Evolutionary conservation across 2,888 invertebrate genomes (phyloP), one percentile per base, ranked within the genome.

Genomic region (Girardia tigrina): DNA sequence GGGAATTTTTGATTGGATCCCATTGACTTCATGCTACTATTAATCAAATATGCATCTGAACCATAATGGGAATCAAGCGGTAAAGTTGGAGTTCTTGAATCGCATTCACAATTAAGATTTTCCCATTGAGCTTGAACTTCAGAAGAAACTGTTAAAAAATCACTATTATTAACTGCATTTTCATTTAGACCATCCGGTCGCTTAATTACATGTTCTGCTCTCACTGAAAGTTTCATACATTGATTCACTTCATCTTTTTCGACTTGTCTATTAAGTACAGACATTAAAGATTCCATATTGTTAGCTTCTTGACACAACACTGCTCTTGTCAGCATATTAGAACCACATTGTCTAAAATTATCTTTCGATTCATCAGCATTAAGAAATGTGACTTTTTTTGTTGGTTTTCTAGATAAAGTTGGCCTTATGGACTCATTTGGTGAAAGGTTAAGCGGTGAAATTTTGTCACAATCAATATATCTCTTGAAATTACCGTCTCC

Each of bases 41-140:
- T 56, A 12, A 56, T 20, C n/a, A 20, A 23, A 56, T 56, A 20
- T 2, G 20, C 56, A 56, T 56, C 56, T 6, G n/a, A n/a, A 56
- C 12, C 8, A 36, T 36, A 36, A 12, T 8, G 12, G 8, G 16
- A 36, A 36, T 56, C 56, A 56, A 56, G 4, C 4, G 56, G 56
- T 20, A 56, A 23, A 12, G 56, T 23, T 4, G 4, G 56, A 56
- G n/a, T 56, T 56, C 23, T 56, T 2, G 56, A 8, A 6, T 56
- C 56, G 4, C 23, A n/a, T 6, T 56, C 56, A 56, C 56, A 56
- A 16, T 56, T 56, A 56, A 56, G 56, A 56, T 56, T 56, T 56
- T 56, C 56, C 56, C 56, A 56, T 56, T 56, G 56, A 56, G 56
- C 56, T 56, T 56, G 56, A 4, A 56, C 56, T 56, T 56, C 56